A percentile compares a stretch with the other conserved stretches of the same genome.
Evolutionary conservation across 2,888 invertebrate genomes (phyloP).

Genomic region (Lamproptera curius): DNA sequence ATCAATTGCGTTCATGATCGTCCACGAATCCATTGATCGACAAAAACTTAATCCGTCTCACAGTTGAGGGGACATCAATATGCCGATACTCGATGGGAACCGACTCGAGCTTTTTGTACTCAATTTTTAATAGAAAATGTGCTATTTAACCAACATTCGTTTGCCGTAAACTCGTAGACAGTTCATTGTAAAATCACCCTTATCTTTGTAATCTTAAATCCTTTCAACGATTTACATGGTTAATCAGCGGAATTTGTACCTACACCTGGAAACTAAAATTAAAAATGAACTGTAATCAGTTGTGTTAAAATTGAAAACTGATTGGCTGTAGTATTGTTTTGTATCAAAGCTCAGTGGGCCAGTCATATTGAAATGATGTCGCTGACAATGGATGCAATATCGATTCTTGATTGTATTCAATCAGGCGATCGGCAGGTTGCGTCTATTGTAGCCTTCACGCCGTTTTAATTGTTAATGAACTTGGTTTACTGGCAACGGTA

Average conservation of each 20-base stretch:
- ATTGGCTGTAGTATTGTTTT: conserved; percentile 9
- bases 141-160: conserved; percentile 43
- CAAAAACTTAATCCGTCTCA: conserved; percentile 68
- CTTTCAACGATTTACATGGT: no score
- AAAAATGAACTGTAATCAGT: no score
- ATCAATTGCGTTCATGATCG: conserved; percentile 29
- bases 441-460: conserved; percentile 14
- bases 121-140: conserved; percentile 51
- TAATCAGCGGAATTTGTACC: no score
- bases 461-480: background rate
- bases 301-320: conserved; percentile 20
- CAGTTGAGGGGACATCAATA: conserved; percentile 37
- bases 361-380: conserved; percentile 25
- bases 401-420: conserved; percentile 69
- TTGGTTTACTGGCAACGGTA: background rate
- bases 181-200: no score
- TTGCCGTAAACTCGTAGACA: no score
- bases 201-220: no score
- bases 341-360: conserved; percentile 10
- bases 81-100: conserved; percentile 57
- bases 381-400: conserved; percentile 46
- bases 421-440: conserved; percentile 68
- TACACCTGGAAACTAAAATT: no score
- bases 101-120: conserved; percentile 52
- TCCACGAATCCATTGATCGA: conserved; percentile 35